Evolutionary conservation across 2,888 invertebrate genomes (phyloP), one percentile per base, ranked within the genome.

Genomic region (Schrankia costaestrigalis): DNA sequence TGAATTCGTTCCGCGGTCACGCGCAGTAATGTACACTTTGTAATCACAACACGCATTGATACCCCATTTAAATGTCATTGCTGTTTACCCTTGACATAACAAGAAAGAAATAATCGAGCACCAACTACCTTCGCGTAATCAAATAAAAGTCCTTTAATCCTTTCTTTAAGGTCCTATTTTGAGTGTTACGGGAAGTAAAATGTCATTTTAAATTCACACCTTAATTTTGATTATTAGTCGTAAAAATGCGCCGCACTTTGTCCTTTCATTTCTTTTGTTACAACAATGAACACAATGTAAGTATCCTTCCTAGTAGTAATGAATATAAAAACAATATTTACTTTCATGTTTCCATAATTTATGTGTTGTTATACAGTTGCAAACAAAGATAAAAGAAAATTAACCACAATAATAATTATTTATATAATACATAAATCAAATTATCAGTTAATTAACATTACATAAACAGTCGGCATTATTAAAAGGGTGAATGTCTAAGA

Each of bases 381-480:
- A 9, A 27, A 6, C 7, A 11, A 17, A 28, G 11, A 11, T 23
- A 23, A 33, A n/a, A 13, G 30, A 36, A 24, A 44, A 42, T 38
- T 41, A 46, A 34, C 34, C 22, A 41, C n/a, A 9, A 14, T 27
- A 14, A 27, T 31, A 36, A 31, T 13, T 36, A 8, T n/a, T n/a
- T n/a, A n/a, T n/a, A n/a, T 28, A 26, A 34, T 27, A 15, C 21
- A 41, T 40, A 40, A 44, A 39, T 54, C 35, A 47, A 11, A 14
- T 33, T 39, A 54, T 37, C 46, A 26, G 34, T 44, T 50, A 40
- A 54, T 54, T 54, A 54, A 34, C 11, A 29, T 37, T 33, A 50
- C 4, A 43, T 43, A 39, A 41, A 30, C 28, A 29, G 37, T 22
- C 36, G 32, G 40, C 27, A 23, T 46, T 49, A 56, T 59, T 45